Evolutionary conservation across 1,140 invertebrate species (phyloP), one percentile per base, ranked within the genome.

Genomic region (Drosophila sp.): DNA sequence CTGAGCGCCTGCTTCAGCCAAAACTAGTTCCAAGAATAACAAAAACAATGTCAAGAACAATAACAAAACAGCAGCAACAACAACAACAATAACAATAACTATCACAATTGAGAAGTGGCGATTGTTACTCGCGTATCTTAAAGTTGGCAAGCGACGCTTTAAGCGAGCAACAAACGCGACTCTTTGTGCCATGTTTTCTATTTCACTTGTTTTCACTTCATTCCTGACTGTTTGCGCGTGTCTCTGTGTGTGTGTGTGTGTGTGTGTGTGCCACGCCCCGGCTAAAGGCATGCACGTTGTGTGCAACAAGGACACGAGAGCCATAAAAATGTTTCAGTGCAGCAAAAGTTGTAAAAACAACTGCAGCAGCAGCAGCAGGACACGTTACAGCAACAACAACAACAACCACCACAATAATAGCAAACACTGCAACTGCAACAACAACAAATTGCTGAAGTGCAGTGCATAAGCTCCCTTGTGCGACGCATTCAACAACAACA

Each of bases 261-360:
- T 34, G 56, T 11, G 48, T 74, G 65, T 25, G 21, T 53, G 67
- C 63, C 80, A 78, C 63, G 72, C 75, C 72, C 46, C 51, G 36
- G 36, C n/a, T 16, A 41, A 48, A n/a, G 64, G 53, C 57, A 45
- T 48, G 46, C 29, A 46, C 54, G 62, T 58, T 21, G 46, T 73
- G 16, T 63, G 58, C 58, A 70, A 76, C 83, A 89, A 89, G 83
- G 83, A 89, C 83, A 89, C 64, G 54, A 72, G 67, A 69, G 83
- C 79, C 79, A 80, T 89, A 89, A 89, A 89, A 89, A 79, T 86
- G 76, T 84, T 84, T 58, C 38, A 67, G 57, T 66, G 71, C 58
- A 45, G 62, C 62, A 61, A 83, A 79, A 66, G 53, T 80, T 78
- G 74, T 46, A 48, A 79, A 82, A 83, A 84, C 76, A 84, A 84